Conservation (phyloP, 1,140 invertebrate genomes). For the Neoseiulus cucumeris region DNA sequence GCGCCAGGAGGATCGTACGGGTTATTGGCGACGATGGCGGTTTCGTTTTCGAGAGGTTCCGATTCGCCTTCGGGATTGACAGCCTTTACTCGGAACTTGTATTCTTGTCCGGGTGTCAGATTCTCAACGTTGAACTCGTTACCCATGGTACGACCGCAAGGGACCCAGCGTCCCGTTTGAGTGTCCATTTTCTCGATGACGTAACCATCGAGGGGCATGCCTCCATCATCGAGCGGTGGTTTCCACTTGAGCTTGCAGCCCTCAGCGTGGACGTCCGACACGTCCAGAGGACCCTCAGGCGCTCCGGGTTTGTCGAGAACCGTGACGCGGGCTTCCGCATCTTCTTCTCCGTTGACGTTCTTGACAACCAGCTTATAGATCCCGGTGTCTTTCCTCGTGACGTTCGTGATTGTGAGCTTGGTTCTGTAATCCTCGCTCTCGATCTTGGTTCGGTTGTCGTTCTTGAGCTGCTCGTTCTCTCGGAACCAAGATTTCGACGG, state of each 20-base stretch:
- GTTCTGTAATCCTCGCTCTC: constrained; percentile 66
- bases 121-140: constrained; percentile 73
- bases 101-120: constrained; percentile 76
- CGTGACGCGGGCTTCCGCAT: constrained; percentile 64
- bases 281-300: constrained; percentile 76
- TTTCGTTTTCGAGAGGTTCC: constrained; percentile 78
- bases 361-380: constrained; percentile 66
- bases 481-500: constrained; percentile 62
- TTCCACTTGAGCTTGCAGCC: constrained; percentile 85
- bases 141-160: constrained; percentile 53
- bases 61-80: constrained; percentile 91
- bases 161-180: constrained; percentile 70
- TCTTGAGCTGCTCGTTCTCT: constrained; percentile 50
- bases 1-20: constrained; percentile 85
- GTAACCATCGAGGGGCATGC: constrained; percentile 80
- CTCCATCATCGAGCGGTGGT: constrained; percentile 78
- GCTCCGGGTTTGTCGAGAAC: constrained; percentile 65
- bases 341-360: constrained; percentile 72
- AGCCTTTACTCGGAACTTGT: constrained; percentile 93
- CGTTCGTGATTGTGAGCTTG: constrained; percentile 50
- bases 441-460: constrained; percentile 44
- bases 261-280: constrained; percentile 76
- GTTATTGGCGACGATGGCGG: constrained; percentile 84
- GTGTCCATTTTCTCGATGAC: constrained; percentile 86
- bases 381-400: constrained; percentile 59